These are phyloP conservation scores for Epistrophe eligans DNA, from an alignment of 2,888 invertebrate genomes.

Conservation along the genomic window DNA sequence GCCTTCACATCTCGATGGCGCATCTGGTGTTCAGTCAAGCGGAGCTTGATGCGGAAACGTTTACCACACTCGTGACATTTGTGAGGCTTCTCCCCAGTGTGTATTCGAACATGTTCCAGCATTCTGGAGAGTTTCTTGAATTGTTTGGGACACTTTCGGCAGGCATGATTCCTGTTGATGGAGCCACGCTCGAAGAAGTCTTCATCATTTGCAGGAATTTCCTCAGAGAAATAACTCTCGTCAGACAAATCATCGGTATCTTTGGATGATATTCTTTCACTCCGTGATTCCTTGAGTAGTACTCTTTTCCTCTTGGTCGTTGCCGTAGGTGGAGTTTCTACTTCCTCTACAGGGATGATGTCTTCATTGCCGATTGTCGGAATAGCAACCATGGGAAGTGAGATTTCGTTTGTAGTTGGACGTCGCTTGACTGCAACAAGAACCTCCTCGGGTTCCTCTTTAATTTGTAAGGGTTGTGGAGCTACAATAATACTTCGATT, in stretches of 20 bases:
- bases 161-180: slow-evolving; percentile 39
- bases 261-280: neutral
- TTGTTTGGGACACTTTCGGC: slow-evolving; percentile 79
- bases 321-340: slow-evolving; percentile 29
- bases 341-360: slow-evolving; percentile 73
- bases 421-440: neutral
- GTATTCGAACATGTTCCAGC: slow-evolving; percentile 81
- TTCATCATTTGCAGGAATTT: neutral
- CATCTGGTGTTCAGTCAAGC: slow-evolving; percentile 80
- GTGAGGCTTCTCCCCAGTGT: slow-evolving; percentile 82
- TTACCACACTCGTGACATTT: slow-evolving; percentile 80
- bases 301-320: slow-evolving; percentile 12
- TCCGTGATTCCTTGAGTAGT: neutral
- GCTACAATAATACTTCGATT: neutral
- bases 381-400: slow-evolving; percentile 77
- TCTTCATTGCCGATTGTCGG: slow-evolving; percentile 65
- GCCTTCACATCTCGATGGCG: slow-evolving; percentile 82
- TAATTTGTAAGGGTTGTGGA: neutral
- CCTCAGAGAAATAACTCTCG: neutral
- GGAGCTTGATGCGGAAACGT: slow-evolving; percentile 81
- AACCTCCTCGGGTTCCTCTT: slow-evolving; percentile 54
- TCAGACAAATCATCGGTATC: slow-evolving; percentile 2
- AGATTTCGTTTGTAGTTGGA: slow-evolving; percentile 73
- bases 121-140: slow-evolving; percentile 80
- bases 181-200: slow-evolving; percentile 35